These are phyloP conservation scores for Elanus axillaris DNA, from an alignment of 2,113 vertebrate species.

Conservation along the genomic window DNA sequence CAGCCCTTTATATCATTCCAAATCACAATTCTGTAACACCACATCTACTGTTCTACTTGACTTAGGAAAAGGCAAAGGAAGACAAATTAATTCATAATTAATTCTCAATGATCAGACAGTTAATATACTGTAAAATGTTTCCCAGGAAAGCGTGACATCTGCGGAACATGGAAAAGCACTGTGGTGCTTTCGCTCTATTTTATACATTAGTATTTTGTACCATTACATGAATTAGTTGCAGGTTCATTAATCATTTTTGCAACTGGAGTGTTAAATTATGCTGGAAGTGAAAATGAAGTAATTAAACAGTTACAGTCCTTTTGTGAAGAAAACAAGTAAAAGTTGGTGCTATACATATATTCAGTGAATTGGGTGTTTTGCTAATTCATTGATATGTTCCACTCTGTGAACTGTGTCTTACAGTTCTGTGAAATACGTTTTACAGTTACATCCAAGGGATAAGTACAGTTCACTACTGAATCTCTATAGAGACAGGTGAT, in stretches of 20 bases:
- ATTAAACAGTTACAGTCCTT: constrained; percentile 61
- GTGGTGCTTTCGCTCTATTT: constrained; percentile 13
- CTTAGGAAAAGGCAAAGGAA: not conserved
- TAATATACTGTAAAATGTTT: constrained; percentile 55
- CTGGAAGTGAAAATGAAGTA: constrained; percentile 62
- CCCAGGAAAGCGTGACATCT: not conserved
- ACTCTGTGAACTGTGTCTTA: not conserved
- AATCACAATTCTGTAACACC: not conserved
- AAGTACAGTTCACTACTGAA: not conserved
- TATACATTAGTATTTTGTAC: constrained; percentile 34
- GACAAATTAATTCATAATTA: constrained; percentile 37
- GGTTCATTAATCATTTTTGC: constrained; percentile 68
- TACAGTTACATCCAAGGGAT: not conserved
- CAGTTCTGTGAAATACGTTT: not conserved
- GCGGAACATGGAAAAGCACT: constrained; percentile 2
- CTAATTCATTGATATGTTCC: not conserved
- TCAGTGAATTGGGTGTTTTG: constrained; percentile 26
- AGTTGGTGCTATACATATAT: constrained; percentile 16
- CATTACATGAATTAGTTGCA: constrained; percentile 42
- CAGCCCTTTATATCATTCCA: not conserved
- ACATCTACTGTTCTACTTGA: not conserved
- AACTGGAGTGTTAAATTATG: constrained; percentile 60
- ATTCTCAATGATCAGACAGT: constrained; percentile 25
- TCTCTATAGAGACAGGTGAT: not conserved
- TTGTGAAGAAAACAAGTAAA: constrained; percentile 52